phyloP scores from a whole-genome alignment of 92 coral and sea anemone species.

The Blastomussa wellsi region DNA sequence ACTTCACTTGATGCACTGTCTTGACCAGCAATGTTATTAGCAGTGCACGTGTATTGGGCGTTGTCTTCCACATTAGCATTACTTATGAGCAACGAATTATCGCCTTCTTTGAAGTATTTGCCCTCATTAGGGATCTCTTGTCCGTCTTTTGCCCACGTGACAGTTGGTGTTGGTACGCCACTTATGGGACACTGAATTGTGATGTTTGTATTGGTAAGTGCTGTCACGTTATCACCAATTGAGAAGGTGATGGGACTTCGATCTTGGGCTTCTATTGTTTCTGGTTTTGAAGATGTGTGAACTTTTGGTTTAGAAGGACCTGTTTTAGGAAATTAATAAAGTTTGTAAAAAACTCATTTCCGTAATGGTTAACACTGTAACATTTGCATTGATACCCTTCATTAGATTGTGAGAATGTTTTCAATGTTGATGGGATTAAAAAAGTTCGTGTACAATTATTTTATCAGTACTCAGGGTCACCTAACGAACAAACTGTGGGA shows the following conservation, averaged over 20 bases:
- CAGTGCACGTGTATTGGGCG: constrained; percentile 58
- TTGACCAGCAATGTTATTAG: constrained; percentile 45
- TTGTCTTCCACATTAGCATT: constrained; percentile 27
- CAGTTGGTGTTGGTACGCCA: constrained; percentile 62
- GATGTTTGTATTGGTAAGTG: constrained; percentile 54
- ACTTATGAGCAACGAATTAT: constrained; percentile 42
- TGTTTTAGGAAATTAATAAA: neutral
- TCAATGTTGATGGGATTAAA: no score
- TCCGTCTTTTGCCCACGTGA: constrained; percentile 69
- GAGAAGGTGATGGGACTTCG: constrained; percentile 30
- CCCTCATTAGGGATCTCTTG: constrained; percentile 42
- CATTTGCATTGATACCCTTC: no score
- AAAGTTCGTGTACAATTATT: no score
- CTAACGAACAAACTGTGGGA: no score
- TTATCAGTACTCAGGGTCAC: no score
- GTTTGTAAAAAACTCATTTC: neutral
- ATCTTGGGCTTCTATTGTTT: constrained; percentile 23
- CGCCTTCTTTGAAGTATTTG: constrained; percentile 37
- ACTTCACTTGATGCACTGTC: constrained; percentile 46
- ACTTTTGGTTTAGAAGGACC: neutral
- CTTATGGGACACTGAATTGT: constrained; percentile 65
- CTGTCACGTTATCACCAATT: constrained; percentile 61
- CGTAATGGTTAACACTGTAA: no score
- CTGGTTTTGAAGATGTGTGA: constrained; percentile 38
- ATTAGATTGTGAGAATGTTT: no score